Evolutionary conservation across 1,140 invertebrate genomes (phyloP), one percentile per base, ranked within the genome.

Genomic region (Choristoneura fumiferana): DNA sequence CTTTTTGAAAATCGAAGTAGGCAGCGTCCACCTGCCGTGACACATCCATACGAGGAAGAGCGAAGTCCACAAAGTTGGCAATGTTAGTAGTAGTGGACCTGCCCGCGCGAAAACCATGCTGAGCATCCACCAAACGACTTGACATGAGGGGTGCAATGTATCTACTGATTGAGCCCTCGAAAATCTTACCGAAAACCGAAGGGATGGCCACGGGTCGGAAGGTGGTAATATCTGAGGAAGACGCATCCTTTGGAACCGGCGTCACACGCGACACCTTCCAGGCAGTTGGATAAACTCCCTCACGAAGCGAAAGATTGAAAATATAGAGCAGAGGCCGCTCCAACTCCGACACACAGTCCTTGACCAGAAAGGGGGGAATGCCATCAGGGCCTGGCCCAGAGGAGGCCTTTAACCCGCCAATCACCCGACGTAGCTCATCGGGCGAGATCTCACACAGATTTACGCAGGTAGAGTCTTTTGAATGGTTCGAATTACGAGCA

Each of bases 1-100:
- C 54, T 37, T 56, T 39, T 37, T 15, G 15, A 37, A 54, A 54
- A 37, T 54, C 53, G n/a, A 54, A 54, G 15, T 54, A 54, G 0
- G 8, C 34, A 1, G 13, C 53, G 14, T 53, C 49, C 10, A 53
- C 49, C 12, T 53, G 49, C 10, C 22, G 10, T 4, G 0, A 9
- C 1, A 2, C 9, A 17, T 54, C 53, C 53, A 54, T 15, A 13
- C 4, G 12, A 2, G n/a, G 5, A 10, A 15, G 15, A 8, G 14
- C 53, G 34, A 37, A 54, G 8, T 36, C 34, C 4, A 54, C 4
- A 18, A 54, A 54, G 13, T 2, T 9, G 4, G 14, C 4, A 9
- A 14, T 33, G 8, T 54, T 54, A 2, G 53, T 54, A 4, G 34
- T 15, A 0, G 53, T 54, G 8, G 34, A 37, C 1, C 34, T 4